phyloP scores from a whole-genome alignment of 2,797 vertebrate species.

The Steatocranus sp. region DNA sequence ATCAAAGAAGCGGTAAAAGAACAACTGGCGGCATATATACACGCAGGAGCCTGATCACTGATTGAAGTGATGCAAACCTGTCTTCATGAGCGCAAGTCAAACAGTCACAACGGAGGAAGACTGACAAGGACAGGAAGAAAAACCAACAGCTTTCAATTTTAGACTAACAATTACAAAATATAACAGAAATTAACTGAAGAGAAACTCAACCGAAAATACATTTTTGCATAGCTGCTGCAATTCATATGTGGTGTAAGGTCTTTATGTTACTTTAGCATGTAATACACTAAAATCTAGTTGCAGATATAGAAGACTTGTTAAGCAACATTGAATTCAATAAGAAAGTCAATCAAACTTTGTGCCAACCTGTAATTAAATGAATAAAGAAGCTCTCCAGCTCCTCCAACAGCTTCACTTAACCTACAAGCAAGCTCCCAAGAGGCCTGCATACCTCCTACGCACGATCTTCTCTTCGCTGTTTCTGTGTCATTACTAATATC shows the following conservation, averaged over 20 bases:
- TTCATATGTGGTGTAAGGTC: not conserved
- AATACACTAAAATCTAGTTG: not conserved
- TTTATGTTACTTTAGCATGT: not conserved
- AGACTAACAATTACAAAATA: not conserved
- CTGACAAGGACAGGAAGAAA: not conserved
- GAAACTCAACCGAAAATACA: not conserved
- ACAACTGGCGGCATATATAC: not conserved
- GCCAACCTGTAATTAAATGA: conserved; percentile 59
- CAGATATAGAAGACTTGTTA: not conserved
- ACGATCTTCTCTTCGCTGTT: conserved; percentile 28
- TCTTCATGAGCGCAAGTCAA: not conserved
- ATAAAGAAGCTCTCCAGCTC: conserved; percentile 55
- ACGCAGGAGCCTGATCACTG: not conserved
- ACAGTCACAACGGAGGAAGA: not conserved
- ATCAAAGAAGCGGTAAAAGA: not conserved
- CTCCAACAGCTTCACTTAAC: conserved; percentile 62
- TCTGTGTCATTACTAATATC: not conserved
- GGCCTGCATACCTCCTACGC: conserved; percentile 55
- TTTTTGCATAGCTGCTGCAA: not conserved
- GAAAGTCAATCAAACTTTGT: conserved; percentile 55
- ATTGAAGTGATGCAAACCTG: not conserved
- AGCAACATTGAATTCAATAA: conserved; percentile 25
- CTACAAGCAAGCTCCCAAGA: conserved; percentile 58
- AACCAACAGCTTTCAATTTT: not conserved
- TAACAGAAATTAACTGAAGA: not conserved